phyloP scores from a whole-genome alignment of 2,797 vertebrate genomes.

The Rousettus madagascariensis region DNA sequence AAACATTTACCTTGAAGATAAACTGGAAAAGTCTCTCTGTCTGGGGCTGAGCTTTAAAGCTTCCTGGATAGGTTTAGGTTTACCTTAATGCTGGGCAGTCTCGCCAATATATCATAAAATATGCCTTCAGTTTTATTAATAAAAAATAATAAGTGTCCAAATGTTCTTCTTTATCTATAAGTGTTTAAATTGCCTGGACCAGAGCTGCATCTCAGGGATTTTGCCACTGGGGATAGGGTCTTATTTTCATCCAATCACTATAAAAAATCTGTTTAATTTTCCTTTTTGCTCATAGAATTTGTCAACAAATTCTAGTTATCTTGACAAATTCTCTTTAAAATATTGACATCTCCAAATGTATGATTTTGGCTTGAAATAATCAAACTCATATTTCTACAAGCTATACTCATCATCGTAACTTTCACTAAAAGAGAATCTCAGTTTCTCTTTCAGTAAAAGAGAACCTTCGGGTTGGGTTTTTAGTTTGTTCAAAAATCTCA shows the following conservation, averaged over 20 bases:
- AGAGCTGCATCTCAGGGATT: not conserved
- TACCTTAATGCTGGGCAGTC: not conserved
- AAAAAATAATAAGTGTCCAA: conserved; percentile 61
- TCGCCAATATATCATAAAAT: conserved; percentile 14
- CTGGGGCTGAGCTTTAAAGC: conserved; percentile 14
- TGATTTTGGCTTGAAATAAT: not conserved
- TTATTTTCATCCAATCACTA: conserved; percentile 40
- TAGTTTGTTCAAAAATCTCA: not conserved
- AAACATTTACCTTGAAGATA: conserved; percentile 35
- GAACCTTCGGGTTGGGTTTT: not conserved
- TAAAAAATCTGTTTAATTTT: conserved; percentile 36
- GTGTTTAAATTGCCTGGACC: conserved; percentile 52
- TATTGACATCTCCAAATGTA: not conserved
- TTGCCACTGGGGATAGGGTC: not conserved
- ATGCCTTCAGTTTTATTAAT: conserved; percentile 63
- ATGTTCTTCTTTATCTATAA: conserved; percentile 19
- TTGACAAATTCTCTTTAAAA: not conserved
- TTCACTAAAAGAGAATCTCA: not conserved
- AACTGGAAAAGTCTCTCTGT: not conserved
- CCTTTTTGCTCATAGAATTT: not conserved
- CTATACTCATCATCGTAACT: not conserved
- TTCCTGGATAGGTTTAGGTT: not conserved
- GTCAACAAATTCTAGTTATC: conserved; percentile 40
- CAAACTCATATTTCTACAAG: not conserved
- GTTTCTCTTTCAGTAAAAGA: not conserved